Evolutionary conservation across 2,113 vertebrate genomes (phyloP), one percentile per base, ranked within the genome.

Genomic region (Australoheros scitulus): DNA sequence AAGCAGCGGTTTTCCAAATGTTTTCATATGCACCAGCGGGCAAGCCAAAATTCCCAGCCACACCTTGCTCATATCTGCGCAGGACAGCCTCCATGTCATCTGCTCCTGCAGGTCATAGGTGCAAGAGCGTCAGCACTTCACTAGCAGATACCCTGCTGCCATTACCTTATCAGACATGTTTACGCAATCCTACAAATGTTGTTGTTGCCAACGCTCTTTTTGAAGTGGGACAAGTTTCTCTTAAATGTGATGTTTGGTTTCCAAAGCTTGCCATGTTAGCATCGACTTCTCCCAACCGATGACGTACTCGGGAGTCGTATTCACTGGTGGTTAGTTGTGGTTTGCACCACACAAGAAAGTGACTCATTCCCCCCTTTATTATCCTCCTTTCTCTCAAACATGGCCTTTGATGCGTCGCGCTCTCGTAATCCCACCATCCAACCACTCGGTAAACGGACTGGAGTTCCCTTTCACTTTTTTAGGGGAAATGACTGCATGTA

Each of bases 281-380:
- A 50, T 52, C 68, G 32, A 7, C 47, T 72, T 72, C 26, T 55
- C 26, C 26, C 47, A 1, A 14, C 32, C 18, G 52, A 72, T 72
- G 68, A 72, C 68, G 26, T 55, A 7, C 47, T 55, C 68, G 20
- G 20, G 11, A 70, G 18, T 72, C 26, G 17, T 4, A 29, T 55
- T 55, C 26, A 72, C 68, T 72, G 18, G 26, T 1, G 47, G 52
- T 55, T 72, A 72, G 47, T 34, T 72, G 68, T 72, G 68, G 68
- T 55, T 72, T 72, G 26, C 2, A 32, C 68, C 68, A 55, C 68
- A 72, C 68, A 55, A 72, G 68, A 72, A 72, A 72, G 47, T 34
- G 68, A 72, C 18, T 72, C 68, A 72, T 55, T 52, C 18, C 68
- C 47, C 47, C 47, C 18, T 32, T 18, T 20, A 34, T 72, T 55